These are phyloP conservation scores for Taurulus bubalis DNA, from an alignment of 2,113 vertebrate species.

Conservation along the genomic window DNA sequence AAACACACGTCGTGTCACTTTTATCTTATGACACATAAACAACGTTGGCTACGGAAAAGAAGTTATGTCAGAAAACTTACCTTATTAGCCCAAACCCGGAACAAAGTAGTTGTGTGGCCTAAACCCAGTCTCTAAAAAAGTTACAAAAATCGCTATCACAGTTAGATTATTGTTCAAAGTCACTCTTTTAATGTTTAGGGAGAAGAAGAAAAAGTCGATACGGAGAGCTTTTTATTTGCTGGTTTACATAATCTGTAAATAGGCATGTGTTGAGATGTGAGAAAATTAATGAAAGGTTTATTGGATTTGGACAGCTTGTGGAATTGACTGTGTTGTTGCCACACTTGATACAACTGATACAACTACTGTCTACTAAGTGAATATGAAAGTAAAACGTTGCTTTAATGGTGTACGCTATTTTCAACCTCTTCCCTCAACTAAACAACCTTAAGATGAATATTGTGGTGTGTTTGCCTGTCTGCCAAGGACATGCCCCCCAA, in stretches of 20 bases:
- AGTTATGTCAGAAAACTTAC: too few species aligned
- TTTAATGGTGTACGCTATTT: constrained; percentile 19
- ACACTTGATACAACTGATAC: background rate
- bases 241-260: background rate
- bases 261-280: background rate
- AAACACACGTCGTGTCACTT: too few species aligned
- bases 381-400: background rate
- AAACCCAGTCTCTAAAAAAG: background rate
- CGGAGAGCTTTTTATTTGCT: background rate
- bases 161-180: background rate
- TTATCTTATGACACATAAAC: too few species aligned
- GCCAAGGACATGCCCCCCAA: constrained; percentile 50
- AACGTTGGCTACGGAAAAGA: too few species aligned
- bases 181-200: background rate
- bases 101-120: too few species aligned
- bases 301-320: background rate
- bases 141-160: background rate
- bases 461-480: constrained; percentile 40
- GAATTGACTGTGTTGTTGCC: background rate
- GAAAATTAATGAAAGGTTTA: background rate
- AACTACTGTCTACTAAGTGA: background rate
- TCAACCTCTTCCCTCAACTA: background rate
- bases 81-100: too few species aligned
- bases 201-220: background rate
- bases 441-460: constrained; percentile 25